Conservation (phyloP, 1,140 invertebrate species). For the Neuroterus valhalla region DNA sequence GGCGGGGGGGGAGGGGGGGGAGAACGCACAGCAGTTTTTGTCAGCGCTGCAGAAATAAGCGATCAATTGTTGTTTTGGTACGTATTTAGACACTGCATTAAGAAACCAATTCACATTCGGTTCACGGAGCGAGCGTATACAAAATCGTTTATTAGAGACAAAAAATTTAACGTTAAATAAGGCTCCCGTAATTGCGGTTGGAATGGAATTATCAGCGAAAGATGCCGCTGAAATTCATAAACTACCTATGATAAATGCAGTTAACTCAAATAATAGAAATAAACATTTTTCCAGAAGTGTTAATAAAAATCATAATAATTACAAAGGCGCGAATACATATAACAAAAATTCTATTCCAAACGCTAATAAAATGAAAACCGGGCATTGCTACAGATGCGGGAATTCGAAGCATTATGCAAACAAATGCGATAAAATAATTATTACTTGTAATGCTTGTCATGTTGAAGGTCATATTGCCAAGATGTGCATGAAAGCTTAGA, state of each 20-base stretch:
- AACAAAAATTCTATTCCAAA: not conserved
- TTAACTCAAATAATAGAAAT: conserved; percentile 15
- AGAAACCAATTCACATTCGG: conserved; percentile 20
- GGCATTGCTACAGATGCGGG: too few relatives aligned
- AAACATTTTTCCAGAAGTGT: not conserved
- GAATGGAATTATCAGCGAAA: conserved; percentile 25
- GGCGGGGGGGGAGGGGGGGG: too few relatives aligned
- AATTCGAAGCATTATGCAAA: too few relatives aligned
- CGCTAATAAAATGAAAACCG: too few relatives aligned
- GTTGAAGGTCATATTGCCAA: too few relatives aligned
- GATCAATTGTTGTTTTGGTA: conserved; percentile 4
- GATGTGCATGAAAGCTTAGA: too few relatives aligned
- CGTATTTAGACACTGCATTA: conserved; percentile 7
- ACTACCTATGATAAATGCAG: not conserved
- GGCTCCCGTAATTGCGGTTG: not conserved
- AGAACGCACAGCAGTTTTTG: not conserved
- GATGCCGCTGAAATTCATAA: conserved; percentile 7
- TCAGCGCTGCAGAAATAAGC: not conserved
- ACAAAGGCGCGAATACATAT: not conserved
- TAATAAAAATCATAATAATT: not conserved
- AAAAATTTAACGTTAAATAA: not conserved
- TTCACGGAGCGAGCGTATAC: conserved; percentile 7
- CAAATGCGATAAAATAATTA: too few relatives aligned
- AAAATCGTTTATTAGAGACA: conserved; percentile 8
- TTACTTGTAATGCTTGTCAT: too few relatives aligned